These are phyloP conservation scores for Tillus elongatus DNA, from an alignment of 2,888 invertebrate species.

Conservation along the genomic window DNA sequence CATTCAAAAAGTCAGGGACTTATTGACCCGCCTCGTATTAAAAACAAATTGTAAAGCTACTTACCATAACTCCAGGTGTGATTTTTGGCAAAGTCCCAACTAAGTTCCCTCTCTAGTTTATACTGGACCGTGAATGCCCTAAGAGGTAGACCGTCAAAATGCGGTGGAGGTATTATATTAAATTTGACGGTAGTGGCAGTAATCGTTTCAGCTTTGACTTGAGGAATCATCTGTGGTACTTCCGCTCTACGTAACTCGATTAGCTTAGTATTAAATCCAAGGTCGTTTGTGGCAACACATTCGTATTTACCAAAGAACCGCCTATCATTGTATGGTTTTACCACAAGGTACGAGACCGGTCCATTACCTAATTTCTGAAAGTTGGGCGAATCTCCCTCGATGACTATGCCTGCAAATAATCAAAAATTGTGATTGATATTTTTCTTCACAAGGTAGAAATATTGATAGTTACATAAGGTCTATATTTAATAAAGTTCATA, in stretches of 20 bases:
- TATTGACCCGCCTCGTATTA: too few relatives aligned
- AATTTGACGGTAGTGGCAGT: conserved; percentile 82
- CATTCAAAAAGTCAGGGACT: conserved; percentile 11
- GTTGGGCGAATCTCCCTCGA: conserved; percentile 21
- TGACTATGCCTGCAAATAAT: conserved; percentile 22
- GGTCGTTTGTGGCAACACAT: conserved; percentile 70
- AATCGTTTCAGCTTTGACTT: conserved; percentile 58
- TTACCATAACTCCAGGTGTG: conserved; percentile 68
- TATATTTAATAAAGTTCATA: too few relatives aligned
- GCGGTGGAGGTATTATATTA: conserved; percentile 63
- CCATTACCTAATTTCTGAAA: conserved; percentile 43
- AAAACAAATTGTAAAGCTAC: conserved; percentile 23
- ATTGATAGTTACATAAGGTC: too few relatives aligned
- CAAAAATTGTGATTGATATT: too few relatives aligned
- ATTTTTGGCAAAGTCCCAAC: conserved; percentile 61
- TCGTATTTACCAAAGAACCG: conserved; percentile 66
- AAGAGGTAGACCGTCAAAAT: conserved; percentile 67
- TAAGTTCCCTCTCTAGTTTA: conserved; percentile 55
- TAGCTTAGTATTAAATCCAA: conserved; percentile 58
- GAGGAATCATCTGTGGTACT: conserved; percentile 56
- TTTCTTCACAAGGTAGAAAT: too few relatives aligned
- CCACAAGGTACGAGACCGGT: conserved; percentile 61
- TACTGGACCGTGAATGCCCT: conserved; percentile 67
- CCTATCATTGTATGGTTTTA: conserved; percentile 55
- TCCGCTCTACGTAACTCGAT: conserved; percentile 67